Percentiles rank a stretch among this genome's conserved stretches.
Conservation (phyloP, 2,113 vertebrate genomes). For the Centropristis striata region DNA sequence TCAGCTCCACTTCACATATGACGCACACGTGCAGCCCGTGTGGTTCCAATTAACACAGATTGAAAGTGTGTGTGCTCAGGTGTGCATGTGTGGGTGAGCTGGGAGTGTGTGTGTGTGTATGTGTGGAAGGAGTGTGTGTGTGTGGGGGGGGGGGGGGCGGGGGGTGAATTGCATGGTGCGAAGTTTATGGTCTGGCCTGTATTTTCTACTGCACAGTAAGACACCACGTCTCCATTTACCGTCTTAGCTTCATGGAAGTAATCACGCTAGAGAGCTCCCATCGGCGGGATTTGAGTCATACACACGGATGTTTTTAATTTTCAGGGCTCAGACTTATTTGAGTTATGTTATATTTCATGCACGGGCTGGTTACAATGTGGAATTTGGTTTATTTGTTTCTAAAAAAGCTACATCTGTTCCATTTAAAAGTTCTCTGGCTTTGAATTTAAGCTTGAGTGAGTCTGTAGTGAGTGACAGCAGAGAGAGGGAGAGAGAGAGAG, state of each 20-base stretch:
- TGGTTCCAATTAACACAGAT: constrained; percentile 74
- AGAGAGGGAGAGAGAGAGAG: constrained; percentile 26
- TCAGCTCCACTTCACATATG: constrained; percentile 33
- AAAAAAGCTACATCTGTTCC: background rate
- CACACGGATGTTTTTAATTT: constrained; percentile 28
- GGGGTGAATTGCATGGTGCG: constrained; percentile 59
- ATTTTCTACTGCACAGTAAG: constrained; percentile 60
- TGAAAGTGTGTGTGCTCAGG: constrained; percentile 53
- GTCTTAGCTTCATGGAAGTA: background rate
- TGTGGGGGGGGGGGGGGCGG: background rate
- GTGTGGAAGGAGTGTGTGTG: constrained; percentile 10
- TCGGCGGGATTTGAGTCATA: constrained; percentile 8
- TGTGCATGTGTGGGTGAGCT: constrained; percentile 38
- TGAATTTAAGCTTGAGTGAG: constrained; percentile 48
- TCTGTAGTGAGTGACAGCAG: constrained; percentile 69
- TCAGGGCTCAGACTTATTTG: background rate
- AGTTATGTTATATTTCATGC: background rate
- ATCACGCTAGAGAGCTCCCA: constrained; percentile 1
- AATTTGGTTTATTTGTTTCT: constrained; percentile 14
- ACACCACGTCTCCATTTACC: constrained; percentile 22
- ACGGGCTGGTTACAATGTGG: background rate
- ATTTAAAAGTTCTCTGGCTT: constrained; percentile 36
- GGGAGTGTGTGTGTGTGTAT: constrained; percentile 21
- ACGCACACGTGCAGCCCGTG: constrained; percentile 52
- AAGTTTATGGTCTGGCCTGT: constrained; percentile 76